Evolutionary conservation across 2,113 vertebrate genomes (phyloP).

Genomic region (Maccullochella peelii): DNA sequence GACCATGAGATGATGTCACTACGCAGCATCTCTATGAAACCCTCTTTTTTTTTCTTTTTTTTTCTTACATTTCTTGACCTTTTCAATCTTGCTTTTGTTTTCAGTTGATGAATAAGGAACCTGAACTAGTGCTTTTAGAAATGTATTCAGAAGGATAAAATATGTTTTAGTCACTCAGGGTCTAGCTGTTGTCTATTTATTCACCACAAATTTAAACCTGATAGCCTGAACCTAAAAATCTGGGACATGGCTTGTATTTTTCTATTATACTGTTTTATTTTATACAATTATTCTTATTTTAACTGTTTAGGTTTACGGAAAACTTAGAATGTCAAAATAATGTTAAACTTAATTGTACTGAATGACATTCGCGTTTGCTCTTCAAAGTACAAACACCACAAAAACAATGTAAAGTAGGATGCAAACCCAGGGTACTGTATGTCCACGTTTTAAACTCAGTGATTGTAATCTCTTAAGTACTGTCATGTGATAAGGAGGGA

Average conservation of each 20-base stretch:
- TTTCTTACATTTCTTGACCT: background rate
- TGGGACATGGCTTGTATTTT: background rate
- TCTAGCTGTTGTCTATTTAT: background rate
- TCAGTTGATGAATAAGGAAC: background rate
- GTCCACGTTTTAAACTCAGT: slow-evolving; percentile 30
- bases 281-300: background rate
- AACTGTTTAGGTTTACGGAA: background rate
- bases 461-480: slow-evolving; percentile 46
- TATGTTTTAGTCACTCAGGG: background rate
- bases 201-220: background rate
- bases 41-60: slow-evolving; percentile 16
- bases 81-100: slow-evolving; percentile 1
- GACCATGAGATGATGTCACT: background rate
- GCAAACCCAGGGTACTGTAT: background rate
- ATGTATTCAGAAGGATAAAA: slow-evolving; percentile 13
- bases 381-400: background rate
- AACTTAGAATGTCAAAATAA: background rate
- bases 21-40: background rate
- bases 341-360: background rate
- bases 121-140: slow-evolving; percentile 19
- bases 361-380: background rate
- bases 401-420: background rate
- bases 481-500: slow-evolving; percentile 54
- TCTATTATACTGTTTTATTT: background rate
- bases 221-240: background rate